phyloP scores from a whole-genome alignment of 1,140 invertebrate species.

The Callitettix versicolor region DNA sequence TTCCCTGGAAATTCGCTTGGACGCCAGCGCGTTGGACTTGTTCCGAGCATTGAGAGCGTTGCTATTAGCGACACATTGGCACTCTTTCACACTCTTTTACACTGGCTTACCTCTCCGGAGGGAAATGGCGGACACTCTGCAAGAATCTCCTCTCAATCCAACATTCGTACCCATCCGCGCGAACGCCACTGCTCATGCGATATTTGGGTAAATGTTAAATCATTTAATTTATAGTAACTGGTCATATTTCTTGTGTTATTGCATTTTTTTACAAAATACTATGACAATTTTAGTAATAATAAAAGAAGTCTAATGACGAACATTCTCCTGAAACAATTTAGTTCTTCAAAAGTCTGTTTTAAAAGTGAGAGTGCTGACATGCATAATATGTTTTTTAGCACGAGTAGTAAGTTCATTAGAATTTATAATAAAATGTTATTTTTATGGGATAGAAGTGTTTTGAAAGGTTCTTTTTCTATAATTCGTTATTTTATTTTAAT shows the following conservation, averaged over 20 bases:
- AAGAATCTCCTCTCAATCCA: slow-evolving; percentile 14
- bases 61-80: slow-evolving; percentile 25
- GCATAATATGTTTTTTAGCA: too few relatives aligned
- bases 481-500: too few relatives aligned
- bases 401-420: too few relatives aligned
- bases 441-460: too few relatives aligned
- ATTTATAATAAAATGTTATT: too few relatives aligned
- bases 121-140: slow-evolving; percentile 1
- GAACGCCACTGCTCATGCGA: slow-evolving; percentile 14
- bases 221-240: too few relatives aligned
- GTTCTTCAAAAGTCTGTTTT: too few relatives aligned
- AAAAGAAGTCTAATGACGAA: too few relatives aligned
- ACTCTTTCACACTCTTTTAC: slow-evolving; percentile 24
- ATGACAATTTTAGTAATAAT: background rate
- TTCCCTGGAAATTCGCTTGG: slow-evolving; percentile 21
- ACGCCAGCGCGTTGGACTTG: slow-evolving; percentile 18
- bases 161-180: slow-evolving; percentile 14
- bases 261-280: background rate
- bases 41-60: slow-evolving; percentile 20
- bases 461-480: too few relatives aligned
- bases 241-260: background rate
- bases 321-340: too few relatives aligned
- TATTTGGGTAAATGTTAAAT: slow-evolving; percentile 17
- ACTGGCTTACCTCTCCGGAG: slow-evolving; percentile 15
- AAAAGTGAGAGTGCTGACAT: too few relatives aligned